Percentiles rank a stretch among this genome's conserved stretches.
Conservation (phyloP, 2,113 vertebrate species). For the Nycticorax nycticorax region DNA sequence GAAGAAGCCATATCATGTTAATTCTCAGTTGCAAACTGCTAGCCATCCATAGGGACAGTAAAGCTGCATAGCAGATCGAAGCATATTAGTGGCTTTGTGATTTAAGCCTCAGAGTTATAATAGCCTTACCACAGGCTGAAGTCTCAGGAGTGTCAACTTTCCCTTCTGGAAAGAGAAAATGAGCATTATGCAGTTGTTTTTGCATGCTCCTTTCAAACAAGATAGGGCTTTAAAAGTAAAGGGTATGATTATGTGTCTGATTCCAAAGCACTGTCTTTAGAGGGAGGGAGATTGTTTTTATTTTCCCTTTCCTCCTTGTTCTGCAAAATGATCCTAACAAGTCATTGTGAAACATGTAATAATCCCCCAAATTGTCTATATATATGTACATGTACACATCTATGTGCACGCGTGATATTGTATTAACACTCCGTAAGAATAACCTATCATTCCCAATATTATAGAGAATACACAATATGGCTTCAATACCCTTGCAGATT, state of each 20-base stretch:
- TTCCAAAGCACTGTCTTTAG: neutral
- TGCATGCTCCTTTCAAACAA: neutral
- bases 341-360: neutral
- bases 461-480: neutral
- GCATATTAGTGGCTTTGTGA: neutral
- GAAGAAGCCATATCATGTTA: neutral
- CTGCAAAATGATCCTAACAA: neutral
- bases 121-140: neutral
- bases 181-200: neutral
- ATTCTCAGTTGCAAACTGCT: neutral
- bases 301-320: neutral
- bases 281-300: neutral
- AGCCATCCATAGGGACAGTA: neutral
- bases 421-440: neutral
- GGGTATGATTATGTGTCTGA: neutral
- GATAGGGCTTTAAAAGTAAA: neutral
- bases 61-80: neutral
- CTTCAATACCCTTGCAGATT: neutral
- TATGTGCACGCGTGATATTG: fast-evolving
- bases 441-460: neutral
- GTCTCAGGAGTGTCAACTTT: neutral
- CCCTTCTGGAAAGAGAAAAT: neutral
- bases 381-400: neutral
- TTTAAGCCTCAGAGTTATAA: neutral
- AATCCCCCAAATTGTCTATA: neutral